Percentiles rank a stretch among this genome's conserved stretches.
These are phyloP conservation scores for Forficula auricularia DNA, from an alignment of 1,140 invertebrate species.

Conservation along the genomic window DNA sequence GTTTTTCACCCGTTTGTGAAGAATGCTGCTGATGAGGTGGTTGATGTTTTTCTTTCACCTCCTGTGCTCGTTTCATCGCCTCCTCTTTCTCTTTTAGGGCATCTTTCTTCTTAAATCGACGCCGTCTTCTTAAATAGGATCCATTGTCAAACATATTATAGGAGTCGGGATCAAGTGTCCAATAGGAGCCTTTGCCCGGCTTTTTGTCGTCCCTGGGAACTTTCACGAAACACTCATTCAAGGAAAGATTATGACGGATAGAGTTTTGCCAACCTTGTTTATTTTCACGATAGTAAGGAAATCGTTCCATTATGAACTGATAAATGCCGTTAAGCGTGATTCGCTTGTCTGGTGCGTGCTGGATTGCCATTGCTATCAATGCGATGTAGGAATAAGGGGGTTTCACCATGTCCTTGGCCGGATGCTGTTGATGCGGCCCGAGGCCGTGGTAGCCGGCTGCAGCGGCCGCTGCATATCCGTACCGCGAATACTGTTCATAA, in stretches of 20 bases:
- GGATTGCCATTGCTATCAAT: constrained; percentile 94
- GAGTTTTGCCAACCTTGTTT: constrained; percentile 93
- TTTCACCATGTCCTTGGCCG: constrained; percentile 75
- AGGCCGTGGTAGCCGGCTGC: constrained; percentile 23
- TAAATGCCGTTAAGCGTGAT: constrained; percentile 97
- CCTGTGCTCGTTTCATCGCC: constrained; percentile 56
- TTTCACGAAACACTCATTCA: constrained; percentile 99
- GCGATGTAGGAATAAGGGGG: constrained; percentile 98
- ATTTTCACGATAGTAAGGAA: constrained; percentile 94
- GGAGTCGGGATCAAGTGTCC: constrained; percentile 89
- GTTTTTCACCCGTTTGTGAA: background rate
- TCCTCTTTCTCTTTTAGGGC: constrained; percentile 75
- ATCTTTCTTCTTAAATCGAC: constrained; percentile 94
- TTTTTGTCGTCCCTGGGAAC: constrained; percentile 82
- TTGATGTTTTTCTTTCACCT: constrained; percentile 5
- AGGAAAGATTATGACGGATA: constrained; percentile 86
- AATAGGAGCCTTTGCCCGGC: constrained; percentile 91
- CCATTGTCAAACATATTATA: constrained; percentile 99
- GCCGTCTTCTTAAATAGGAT: constrained; percentile 72
- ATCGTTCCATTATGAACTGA: constrained; percentile 95
- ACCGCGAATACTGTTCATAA: constrained; percentile 56
- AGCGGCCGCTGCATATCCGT: constrained; percentile 41
- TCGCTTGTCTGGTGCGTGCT: constrained; percentile 78
- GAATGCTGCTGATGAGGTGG: background rate
- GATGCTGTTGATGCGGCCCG: constrained; percentile 45